Base-by-base conservation (phyloP, 2,113 vertebrate genomes). In the Eretmochelys imbricata region DNA sequence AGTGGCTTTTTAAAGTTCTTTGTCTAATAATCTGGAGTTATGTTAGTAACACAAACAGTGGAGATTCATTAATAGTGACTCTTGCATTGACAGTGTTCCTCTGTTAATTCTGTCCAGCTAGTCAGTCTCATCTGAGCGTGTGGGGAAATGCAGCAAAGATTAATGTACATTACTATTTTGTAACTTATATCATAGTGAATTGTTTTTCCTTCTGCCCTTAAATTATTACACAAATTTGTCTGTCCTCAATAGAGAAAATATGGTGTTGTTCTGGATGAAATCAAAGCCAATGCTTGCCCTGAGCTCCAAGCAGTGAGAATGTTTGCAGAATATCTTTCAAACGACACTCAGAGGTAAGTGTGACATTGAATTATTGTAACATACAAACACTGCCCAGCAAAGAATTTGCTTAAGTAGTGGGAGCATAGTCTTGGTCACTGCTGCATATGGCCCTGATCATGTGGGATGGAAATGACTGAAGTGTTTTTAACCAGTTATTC, bases 221-320 rank as follows among this genome's bases (percentile, higher is more conserved):
- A 65, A 53, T 22, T 46, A 38, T 14, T 5, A 16, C 29, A 75
- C 19, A 2, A 2, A 3, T n/a, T 3, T 1, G 1, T 5, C 50
- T 80, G 3, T 24, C 10, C 13, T 85, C 48, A 0, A 2, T 46
- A 99, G 99, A 98, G 98, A 62, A 99, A 99, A 75, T 99, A 98
- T 0, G 99, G 98, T 0, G 99, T 99, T 12, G 99, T 99, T 3
- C 96, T 99, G 97, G 99, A 99, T 76, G 99, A 99, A 92, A 99
- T 99, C 82, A 99, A 98, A 87, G 87, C 95, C 25, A 98, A 51
- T 5, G 98, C 99, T 0, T 88, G 98, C 3, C 97, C 99, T 0
- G 99, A 99, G 89, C 99, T 99, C 7, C 99, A 99, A 78, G 99
- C 99, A 0, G 99, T 99, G 35, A 97, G 97, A 93, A 99, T 99